Conservation (phyloP, 2,113 vertebrate species). For the Crotalus viridis region DNA sequence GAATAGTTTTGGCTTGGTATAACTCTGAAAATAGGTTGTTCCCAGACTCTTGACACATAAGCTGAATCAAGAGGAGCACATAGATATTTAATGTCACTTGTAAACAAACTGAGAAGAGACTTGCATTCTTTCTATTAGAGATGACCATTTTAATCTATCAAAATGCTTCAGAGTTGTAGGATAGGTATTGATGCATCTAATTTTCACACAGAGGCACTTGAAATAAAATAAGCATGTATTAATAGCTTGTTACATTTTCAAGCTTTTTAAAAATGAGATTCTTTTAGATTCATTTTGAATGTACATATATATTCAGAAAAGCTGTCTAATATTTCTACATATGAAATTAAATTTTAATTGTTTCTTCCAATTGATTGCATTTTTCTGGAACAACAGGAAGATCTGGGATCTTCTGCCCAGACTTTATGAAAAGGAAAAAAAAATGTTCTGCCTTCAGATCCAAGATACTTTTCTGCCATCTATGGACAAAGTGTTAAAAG, state of each 20-base stretch:
- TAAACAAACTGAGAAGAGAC: conserved; percentile 52
- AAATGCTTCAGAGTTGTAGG: neutral
- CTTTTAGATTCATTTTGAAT: neutral
- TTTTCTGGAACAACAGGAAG: neutral
- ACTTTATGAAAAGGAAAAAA: neutral
- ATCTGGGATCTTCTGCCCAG: neutral
- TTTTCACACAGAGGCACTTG: conserved; percentile 75
- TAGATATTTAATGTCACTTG: conserved; percentile 60
- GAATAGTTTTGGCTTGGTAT: conserved; percentile 69
- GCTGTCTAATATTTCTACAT: neutral
- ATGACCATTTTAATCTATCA: conserved; percentile 36
- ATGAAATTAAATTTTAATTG: neutral
- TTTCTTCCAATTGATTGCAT: neutral
- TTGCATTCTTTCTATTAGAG: conserved; percentile 40
- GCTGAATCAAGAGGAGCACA: conserved; percentile 51
- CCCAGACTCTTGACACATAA: conserved; percentile 74
- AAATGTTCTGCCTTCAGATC: neutral
- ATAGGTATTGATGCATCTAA: neutral
- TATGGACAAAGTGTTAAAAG: neutral
- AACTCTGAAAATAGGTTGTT: conserved; percentile 73
- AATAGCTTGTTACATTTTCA: conserved; percentile 34
- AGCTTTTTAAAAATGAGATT: neutral
- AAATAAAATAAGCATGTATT: conserved; percentile 53
- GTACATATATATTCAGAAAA: neutral
- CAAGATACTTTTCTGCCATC: neutral